These are phyloP conservation scores for Phaetusa simplex DNA, from an alignment of 2,113 vertebrate genomes.

Conservation along the genomic window DNA sequence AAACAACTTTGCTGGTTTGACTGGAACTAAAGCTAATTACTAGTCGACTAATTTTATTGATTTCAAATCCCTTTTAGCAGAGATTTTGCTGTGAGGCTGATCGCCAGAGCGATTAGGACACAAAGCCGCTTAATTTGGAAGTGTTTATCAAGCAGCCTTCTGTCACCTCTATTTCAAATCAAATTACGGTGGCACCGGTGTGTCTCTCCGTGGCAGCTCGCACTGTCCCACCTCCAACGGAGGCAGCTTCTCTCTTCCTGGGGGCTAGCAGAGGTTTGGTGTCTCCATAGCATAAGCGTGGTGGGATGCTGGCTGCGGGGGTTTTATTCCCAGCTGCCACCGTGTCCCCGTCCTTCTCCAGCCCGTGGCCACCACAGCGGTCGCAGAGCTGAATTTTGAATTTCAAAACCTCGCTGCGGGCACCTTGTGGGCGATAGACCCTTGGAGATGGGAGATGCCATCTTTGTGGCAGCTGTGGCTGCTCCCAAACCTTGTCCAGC, in stretches of 20 bases:
- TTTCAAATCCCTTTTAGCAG: conserved; percentile 68
- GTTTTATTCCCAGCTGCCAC: not conserved
- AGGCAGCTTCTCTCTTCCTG: not conserved
- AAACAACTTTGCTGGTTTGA: conserved; percentile 37
- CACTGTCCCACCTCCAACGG: accelerated
- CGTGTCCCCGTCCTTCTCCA: not conserved
- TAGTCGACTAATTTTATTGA: conserved; percentile 69
- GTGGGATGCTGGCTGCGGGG: not conserved
- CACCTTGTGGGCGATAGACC: not conserved
- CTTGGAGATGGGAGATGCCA: not conserved
- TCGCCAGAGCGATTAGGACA: conserved; percentile 59
- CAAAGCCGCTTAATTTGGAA: conserved; percentile 69
- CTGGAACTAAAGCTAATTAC: conserved; percentile 63
- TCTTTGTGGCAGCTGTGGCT: not conserved
- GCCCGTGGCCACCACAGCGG: accelerated
- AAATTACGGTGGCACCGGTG: not conserved
- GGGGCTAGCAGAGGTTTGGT: not conserved
- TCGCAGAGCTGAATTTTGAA: not conserved
- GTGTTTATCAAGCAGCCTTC: conserved; percentile 67
- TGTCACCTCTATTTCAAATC: conserved; percentile 58
- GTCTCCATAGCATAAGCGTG: not conserved
- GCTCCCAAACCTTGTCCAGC: not conserved
- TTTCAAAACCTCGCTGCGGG: not conserved
- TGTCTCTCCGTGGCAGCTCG: not conserved
- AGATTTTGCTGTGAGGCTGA: conserved; percentile 63